Conservation (phyloP, 2,113 vertebrate genomes). For the Saguinus midas region DNA sequence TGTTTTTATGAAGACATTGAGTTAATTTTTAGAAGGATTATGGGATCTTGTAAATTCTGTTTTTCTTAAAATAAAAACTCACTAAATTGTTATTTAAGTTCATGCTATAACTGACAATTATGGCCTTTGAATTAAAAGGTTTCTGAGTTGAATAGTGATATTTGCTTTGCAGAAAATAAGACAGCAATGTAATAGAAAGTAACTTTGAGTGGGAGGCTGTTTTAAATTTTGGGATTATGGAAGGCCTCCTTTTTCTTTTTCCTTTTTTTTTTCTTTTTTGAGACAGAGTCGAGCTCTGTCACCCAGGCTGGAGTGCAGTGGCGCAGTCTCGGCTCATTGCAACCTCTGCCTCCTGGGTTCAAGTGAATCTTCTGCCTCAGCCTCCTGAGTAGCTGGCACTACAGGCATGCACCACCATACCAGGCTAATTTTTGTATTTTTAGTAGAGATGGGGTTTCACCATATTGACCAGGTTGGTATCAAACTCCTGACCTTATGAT, state of each 20-base stretch:
- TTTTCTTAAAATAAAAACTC: neutral
- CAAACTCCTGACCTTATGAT: no score
- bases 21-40: neutral
- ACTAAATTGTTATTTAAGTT: neutral
- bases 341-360: no score
- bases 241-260: neutral
- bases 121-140: neutral
- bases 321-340: no score
- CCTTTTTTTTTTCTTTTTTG: no score
- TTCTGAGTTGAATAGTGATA: neutral
- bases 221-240: neutral
- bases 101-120: neutral
- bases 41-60: neutral
- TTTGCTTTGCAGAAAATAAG: neutral
- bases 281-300: no score
- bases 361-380: no score
- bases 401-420: no score
- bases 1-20: neutral
- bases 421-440: no score
- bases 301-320: no score
- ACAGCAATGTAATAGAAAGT: neutral
- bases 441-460: no score
- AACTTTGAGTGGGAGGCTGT: neutral
- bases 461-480: no score
- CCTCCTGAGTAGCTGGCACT: no score